Conservation (phyloP, 2,888 invertebrate genomes). For the Lasioglossum malachurum region DNA sequence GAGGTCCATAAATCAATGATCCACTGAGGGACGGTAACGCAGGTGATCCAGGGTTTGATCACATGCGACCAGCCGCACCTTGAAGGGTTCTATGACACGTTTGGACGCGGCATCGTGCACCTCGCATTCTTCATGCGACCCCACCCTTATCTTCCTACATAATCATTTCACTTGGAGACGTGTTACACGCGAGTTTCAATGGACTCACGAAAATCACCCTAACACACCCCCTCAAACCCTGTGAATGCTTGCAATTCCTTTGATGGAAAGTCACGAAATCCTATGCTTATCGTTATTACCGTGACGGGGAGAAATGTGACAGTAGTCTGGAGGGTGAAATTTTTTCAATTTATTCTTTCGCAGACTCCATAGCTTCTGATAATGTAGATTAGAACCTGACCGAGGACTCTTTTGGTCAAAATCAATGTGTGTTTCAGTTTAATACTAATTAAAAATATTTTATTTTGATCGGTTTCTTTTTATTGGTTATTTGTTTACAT, state of each 20-base stretch:
- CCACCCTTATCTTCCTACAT: constrained; percentile 70
- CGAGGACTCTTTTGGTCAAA: background rate
- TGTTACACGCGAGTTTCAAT: constrained; percentile 72
- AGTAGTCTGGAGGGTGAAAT: too few relatives aligned
- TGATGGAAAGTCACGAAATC: constrained; percentile 23
- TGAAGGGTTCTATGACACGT: constrained; percentile 21
- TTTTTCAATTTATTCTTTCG: background rate
- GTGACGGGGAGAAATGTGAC: background rate
- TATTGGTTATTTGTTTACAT: background rate
- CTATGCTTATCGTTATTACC: constrained; percentile 15
- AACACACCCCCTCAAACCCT: background rate
- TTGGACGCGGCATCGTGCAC: constrained; percentile 44
- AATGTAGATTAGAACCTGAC: too few relatives aligned
- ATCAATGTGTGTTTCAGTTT: background rate
- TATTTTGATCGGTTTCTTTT: background rate
- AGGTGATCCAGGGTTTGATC: constrained; percentile 44
- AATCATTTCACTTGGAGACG: constrained; percentile 69
- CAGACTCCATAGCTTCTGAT: too few relatives aligned
- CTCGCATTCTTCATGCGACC: constrained; percentile 63
- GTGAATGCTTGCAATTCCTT: background rate
- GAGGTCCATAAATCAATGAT: constrained; percentile 6
- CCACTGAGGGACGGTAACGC: background rate
- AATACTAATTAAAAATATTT: background rate
- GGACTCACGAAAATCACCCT: constrained; percentile 46
- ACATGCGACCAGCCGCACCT: constrained; percentile 66